Evolutionary conservation across 2,113 vertebrate species (phyloP).

Genomic region (Nematolebias whitei): DNA sequence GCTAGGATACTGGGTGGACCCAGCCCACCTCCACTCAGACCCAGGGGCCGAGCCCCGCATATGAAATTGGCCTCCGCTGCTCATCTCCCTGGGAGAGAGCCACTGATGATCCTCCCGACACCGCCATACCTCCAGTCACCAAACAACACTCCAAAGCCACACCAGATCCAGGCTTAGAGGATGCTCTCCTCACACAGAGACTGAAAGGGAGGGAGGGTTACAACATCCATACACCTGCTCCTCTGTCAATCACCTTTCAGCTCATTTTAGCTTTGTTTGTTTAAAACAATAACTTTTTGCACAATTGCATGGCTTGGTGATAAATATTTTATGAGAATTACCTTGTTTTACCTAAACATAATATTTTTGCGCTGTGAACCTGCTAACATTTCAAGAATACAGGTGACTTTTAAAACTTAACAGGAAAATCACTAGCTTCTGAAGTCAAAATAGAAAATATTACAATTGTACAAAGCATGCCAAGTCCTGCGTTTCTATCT

Average conservation of each 20-base stretch:
- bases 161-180: slow-evolving; percentile 71
- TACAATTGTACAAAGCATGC: slow-evolving; percentile 1
- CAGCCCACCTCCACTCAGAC: slow-evolving; percentile 97
- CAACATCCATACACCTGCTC: slow-evolving; percentile 54
- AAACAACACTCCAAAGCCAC: slow-evolving; percentile 69
- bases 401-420: slow-evolving; percentile 9
- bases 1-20: slow-evolving; percentile 94
- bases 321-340: not conserved
- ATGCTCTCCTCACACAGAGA: slow-evolving; percentile 37
- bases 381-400: slow-evolving; percentile 3
- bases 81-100: slow-evolving; percentile 79
- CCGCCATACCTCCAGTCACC: slow-evolving; percentile 61
- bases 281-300: slow-evolving; percentile 11
- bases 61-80: slow-evolving; percentile 85
- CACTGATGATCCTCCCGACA: slow-evolving; percentile 62
- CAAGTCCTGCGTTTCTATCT: slow-evolving; percentile 30
- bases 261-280: slow-evolving; percentile 6
- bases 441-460: not conserved
- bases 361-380: not conserved
- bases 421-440: not conserved
- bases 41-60: slow-evolving; percentile 91
- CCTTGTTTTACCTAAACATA: slow-evolving; percentile 12
- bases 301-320: not conserved
- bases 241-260: slow-evolving; percentile 39
- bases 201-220: slow-evolving; percentile 34